phyloP scores from a whole-genome alignment of 1,140 invertebrate species.

The Tetramorium parvispinum region DNA sequence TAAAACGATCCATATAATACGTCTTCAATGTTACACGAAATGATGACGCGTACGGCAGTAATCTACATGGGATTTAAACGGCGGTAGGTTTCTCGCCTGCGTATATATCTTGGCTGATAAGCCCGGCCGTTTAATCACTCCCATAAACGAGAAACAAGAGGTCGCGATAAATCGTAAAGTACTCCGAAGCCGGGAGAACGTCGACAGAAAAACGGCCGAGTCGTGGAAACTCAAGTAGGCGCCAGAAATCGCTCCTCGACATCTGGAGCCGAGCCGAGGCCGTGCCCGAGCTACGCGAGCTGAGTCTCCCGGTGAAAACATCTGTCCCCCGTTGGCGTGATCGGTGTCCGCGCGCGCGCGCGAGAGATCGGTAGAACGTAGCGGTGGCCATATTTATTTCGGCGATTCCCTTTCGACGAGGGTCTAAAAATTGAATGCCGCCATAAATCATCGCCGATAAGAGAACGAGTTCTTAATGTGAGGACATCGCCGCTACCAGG shows the following conservation, averaged over 20 bases:
- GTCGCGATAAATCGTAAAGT: slow-evolving; percentile 60
- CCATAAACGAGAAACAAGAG: slow-evolving; percentile 56
- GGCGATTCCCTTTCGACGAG: slow-evolving; percentile 74
- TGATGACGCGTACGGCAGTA: slow-evolving; percentile 7
- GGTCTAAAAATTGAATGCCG: slow-evolving; percentile 74
- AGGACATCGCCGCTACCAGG: slow-evolving; percentile 75
- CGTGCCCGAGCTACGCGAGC: neutral
- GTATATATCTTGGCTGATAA: slow-evolving; percentile 9
- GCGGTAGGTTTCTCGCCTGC: slow-evolving; percentile 10
- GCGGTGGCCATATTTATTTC: slow-evolving; percentile 72
- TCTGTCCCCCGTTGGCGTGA: slow-evolving; percentile 63
- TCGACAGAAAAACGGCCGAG: slow-evolving; percentile 55
- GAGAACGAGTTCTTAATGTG: slow-evolving; percentile 76
- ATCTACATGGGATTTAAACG: slow-evolving; percentile 37
- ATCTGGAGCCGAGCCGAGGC: slow-evolving; percentile 46
- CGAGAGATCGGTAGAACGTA: slow-evolving; percentile 37
- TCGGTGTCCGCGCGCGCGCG: slow-evolving; percentile 26
- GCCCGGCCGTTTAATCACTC: slow-evolving; percentile 43
- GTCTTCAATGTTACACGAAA: slow-evolving; percentile 3
- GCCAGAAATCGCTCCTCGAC: slow-evolving; percentile 54
- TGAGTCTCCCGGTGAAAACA: slow-evolving; percentile 66
- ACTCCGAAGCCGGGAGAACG: slow-evolving; percentile 28
- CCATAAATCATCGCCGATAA: slow-evolving; percentile 76
- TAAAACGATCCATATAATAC: slow-evolving; percentile 24
- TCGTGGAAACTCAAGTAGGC: slow-evolving; percentile 37